These are phyloP conservation scores for Ammodytes dubius DNA, from an alignment of 2,113 vertebrate genomes.

Conservation along the genomic window DNA sequence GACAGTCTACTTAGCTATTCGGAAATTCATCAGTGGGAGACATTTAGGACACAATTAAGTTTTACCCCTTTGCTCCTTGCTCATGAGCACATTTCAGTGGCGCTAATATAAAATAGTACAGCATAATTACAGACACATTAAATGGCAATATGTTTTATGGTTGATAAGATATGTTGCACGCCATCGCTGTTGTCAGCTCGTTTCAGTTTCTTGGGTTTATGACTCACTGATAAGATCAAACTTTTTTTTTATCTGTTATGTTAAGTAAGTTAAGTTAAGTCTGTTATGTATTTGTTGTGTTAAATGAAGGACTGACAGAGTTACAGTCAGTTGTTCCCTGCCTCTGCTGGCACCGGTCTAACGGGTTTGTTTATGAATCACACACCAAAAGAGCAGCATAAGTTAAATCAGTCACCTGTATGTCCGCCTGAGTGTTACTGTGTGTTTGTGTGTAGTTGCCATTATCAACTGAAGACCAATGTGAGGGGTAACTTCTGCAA, in stretches of 20 bases:
- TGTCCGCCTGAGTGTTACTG: background rate
- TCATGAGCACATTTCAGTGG: background rate
- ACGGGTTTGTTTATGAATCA: background rate
- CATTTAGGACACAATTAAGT: background rate
- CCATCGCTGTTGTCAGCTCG: background rate
- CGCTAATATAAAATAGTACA: background rate
- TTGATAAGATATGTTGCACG: background rate
- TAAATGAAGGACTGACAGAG: background rate
- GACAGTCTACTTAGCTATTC: background rate
- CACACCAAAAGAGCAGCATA: background rate
- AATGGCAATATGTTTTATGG: background rate
- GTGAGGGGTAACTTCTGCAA: background rate
- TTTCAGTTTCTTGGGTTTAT: slow-evolving; percentile 23
- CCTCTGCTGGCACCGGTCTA: background rate
- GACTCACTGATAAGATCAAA: slow-evolving; percentile 27
- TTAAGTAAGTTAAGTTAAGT: background rate
- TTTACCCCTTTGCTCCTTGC: background rate
- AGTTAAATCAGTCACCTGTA: background rate
- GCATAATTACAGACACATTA: background rate
- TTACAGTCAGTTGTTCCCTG: background rate
- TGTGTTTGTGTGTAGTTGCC: slow-evolving; percentile 9
- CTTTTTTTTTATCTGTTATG: background rate
- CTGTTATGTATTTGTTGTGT: too few relatives aligned
- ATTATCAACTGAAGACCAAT: slow-evolving; percentile 15
- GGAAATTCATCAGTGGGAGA: background rate